Conservation (phyloP, 53 echinoderm and acorn worm genomes). For the Pentamera pediparva region DNA sequence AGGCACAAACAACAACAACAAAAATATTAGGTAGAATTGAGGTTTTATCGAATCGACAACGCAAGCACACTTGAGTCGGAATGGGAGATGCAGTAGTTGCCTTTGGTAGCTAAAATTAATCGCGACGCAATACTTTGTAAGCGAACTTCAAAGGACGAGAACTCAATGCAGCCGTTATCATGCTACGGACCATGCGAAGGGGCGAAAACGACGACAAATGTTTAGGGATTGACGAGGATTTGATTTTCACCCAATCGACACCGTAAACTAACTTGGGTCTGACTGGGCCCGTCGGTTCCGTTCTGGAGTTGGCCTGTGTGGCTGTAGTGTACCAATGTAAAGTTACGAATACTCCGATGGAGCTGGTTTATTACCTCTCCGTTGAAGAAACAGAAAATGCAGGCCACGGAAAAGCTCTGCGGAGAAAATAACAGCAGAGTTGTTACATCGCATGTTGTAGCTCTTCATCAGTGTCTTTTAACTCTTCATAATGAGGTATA, state of each 20-base stretch:
- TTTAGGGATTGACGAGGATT: not conserved
- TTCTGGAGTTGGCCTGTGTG: constrained; percentile 28
- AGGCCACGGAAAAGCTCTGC: constrained; percentile 97
- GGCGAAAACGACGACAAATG: too few species aligned
- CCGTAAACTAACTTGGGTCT: constrained; percentile 99
- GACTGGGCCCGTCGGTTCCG: constrained; percentile 85
- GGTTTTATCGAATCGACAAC: too few species aligned
- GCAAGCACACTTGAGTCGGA: not conserved
- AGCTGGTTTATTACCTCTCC: constrained; percentile 99
- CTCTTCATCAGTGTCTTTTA: too few species aligned
- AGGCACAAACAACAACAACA: too few species aligned
- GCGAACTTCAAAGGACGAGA: too few species aligned
- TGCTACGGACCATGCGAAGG: too few species aligned
- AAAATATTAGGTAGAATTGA: too few species aligned
- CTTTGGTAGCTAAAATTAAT: too few species aligned
- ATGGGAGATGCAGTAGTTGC: not conserved
- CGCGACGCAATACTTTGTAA: too few species aligned
- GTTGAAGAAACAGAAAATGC: constrained; percentile 99
- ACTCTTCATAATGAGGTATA: too few species aligned
- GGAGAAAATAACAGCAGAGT: constrained; percentile 21
- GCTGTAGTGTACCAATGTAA: constrained; percentile 83
- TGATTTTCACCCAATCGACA: constrained; percentile 36
- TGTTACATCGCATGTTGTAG: too few species aligned
- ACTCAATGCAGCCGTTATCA: too few species aligned
- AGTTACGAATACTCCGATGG: constrained; percentile 82